A percentile compares a stretch with the other conserved stretches of the same genome.
Evolutionary conservation across 2,888 invertebrate genomes (phyloP).

Genomic region (Notodonta ziczac): DNA sequence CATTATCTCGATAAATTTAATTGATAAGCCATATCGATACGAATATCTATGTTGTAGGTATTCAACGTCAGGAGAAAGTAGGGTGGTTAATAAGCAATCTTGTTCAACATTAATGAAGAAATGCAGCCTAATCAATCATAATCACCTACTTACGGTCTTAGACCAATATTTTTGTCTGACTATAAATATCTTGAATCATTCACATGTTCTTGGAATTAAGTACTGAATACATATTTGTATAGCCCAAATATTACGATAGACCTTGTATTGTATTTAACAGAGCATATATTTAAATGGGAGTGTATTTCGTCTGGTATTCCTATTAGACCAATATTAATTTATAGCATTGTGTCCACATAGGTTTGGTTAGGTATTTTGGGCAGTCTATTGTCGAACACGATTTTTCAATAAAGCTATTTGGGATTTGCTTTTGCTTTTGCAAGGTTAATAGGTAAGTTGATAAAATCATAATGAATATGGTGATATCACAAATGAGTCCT

Average conservation of each 20-base stretch:
- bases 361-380: conserved; percentile 2
- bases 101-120: too few species aligned
- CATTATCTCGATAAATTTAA: too few species aligned
- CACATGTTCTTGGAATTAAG: too few species aligned
- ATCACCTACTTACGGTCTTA: too few species aligned
- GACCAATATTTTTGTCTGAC: too few species aligned
- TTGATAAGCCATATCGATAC: too few species aligned
- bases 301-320: conserved; percentile 9
- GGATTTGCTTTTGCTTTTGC: background rate
- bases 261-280: background rate
- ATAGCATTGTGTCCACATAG: background rate
- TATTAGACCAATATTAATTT: conserved; percentile 10
- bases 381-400: conserved; percentile 5
- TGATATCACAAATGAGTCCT: background rate
- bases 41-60: too few species aligned
- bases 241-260: background rate
- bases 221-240: background rate
- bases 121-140: too few species aligned
- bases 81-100: too few species aligned
- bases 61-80: too few species aligned
- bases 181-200: too few species aligned
- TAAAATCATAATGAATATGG: background rate
- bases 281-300: background rate
- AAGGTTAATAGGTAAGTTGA: conserved; percentile 2
- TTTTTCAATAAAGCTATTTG: conserved; percentile 8